Evolutionary conservation across 2,797 vertebrate genomes (phyloP).

Genomic region (Microtus californicus): DNA sequence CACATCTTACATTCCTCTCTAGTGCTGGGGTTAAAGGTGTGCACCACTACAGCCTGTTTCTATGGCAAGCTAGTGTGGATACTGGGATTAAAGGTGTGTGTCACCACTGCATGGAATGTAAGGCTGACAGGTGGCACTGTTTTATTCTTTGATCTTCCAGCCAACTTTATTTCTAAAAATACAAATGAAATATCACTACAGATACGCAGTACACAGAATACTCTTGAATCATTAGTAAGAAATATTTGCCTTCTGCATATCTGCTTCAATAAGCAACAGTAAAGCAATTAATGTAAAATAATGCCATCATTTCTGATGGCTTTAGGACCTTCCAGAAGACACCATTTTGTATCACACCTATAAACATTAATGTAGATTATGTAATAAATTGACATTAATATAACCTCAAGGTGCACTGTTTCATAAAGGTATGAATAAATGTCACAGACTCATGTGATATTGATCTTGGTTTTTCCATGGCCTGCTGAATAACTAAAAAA

Average conservation of each 20-base stretch:
- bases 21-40: too few species aligned
- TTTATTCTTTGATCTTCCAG: too few species aligned
- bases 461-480: background rate
- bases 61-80: too few species aligned
- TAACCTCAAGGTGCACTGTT: background rate
- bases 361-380: slow-evolving; percentile 23
- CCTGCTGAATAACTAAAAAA: background rate
- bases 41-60: too few species aligned
- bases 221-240: slow-evolving; percentile 13
- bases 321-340: background rate
- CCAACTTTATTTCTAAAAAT: too few species aligned
- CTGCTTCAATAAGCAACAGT: background rate
- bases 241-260: slow-evolving; percentile 9
- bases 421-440: slow-evolving; percentile 40
- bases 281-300: slow-evolving; percentile 3
- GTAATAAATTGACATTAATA: slow-evolving; percentile 3
- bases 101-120: too few species aligned
- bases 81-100: too few species aligned
- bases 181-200: too few species aligned
- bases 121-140: too few species aligned
- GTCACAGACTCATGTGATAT: background rate
- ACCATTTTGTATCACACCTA: background rate
- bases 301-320: background rate
- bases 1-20: too few species aligned
- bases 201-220: background rate